Percentiles rank a stretch among this genome's conserved stretches.
phyloP scores from a whole-genome alignment of 2,113 vertebrate genomes.

The Rhipidura dahli region DNA sequence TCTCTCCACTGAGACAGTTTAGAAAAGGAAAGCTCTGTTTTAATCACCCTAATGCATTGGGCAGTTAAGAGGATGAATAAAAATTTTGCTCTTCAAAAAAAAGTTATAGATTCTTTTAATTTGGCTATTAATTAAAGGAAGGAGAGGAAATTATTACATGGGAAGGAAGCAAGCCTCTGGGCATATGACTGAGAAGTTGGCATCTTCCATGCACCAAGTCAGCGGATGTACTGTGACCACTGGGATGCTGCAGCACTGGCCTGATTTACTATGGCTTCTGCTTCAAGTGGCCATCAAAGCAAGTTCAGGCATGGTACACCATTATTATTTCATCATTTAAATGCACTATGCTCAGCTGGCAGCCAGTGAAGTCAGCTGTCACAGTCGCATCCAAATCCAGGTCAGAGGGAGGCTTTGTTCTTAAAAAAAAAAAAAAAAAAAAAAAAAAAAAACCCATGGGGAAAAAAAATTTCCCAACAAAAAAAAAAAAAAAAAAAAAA shows the following conservation, averaged over 20 bases:
- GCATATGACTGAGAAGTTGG: neutral
- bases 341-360: constrained; percentile 67
- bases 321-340: constrained; percentile 75
- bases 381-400: constrained; percentile 67
- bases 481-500: too few relatives aligned
- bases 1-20: neutral
- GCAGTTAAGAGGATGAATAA: neutral
- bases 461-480: neutral
- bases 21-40: neutral
- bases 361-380: constrained; percentile 57
- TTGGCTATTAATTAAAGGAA: neutral
- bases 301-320: constrained; percentile 61
- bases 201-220: neutral
- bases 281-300: constrained; percentile 57
- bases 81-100: neutral
- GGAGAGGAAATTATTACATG: neutral
- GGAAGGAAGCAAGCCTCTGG: neutral
- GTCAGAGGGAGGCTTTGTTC: constrained; percentile 65
- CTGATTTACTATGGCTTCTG: constrained; percentile 53
- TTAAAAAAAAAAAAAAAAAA: neutral
- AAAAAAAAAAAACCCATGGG: too few relatives aligned
- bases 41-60: constrained; percentile 24
- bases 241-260: neutral
- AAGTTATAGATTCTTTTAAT: neutral
- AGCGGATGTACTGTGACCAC: neutral